Conservation (phyloP, 2,888 invertebrate species). For the Kryphioiulus occultus region DNA sequence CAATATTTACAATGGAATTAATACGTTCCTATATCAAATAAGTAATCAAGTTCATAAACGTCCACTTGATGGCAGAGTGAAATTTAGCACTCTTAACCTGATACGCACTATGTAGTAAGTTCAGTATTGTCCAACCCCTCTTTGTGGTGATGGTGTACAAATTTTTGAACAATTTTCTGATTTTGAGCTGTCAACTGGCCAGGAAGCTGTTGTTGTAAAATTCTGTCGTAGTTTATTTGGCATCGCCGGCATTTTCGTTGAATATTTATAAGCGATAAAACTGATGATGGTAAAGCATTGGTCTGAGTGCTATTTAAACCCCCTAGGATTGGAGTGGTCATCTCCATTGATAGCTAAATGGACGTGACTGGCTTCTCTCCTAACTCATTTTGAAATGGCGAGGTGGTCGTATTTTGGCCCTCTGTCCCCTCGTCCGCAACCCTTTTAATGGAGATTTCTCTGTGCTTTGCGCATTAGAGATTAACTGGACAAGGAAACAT, state of each 20-base stretch:
- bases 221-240: neutral
- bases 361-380: conserved; percentile 30
- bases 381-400: conserved; percentile 33
- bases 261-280: conserved; percentile 40
- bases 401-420: conserved; percentile 28
- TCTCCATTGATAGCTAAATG: conserved; percentile 36
- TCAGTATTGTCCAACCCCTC: no score
- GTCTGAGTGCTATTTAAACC: conserved; percentile 37
- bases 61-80: no score
- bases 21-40: no score
- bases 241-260: neutral
- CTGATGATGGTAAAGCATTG: neutral
- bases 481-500: conserved; percentile 40
- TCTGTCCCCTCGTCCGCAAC: conserved; percentile 30
- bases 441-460: conserved; percentile 40
- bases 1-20: no score
- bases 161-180: no score
- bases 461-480: conserved; percentile 39
- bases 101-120: no score
- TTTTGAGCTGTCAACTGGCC: no score
- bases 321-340: conserved; percentile 36
- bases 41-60: no score
- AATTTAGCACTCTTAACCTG: no score
- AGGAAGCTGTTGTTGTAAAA: neutral
- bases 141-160: no score